These are phyloP conservation scores for Actinia tenebrosa DNA, from an alignment of 64 coral and sea anemone genomes.

Conservation along the genomic window DNA sequence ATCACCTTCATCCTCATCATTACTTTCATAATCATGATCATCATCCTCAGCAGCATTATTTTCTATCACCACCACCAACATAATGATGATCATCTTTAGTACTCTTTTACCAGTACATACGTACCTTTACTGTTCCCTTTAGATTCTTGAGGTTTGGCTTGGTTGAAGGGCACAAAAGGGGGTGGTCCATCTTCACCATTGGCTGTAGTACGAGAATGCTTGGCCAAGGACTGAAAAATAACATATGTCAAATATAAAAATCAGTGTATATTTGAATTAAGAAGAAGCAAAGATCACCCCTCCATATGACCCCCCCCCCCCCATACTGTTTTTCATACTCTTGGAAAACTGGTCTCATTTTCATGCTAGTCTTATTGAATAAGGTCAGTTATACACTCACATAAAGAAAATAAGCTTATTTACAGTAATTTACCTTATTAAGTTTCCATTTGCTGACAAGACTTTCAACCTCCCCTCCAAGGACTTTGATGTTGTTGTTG, in stretches of 20 bases:
- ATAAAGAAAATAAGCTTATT: not conserved
- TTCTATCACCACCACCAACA: not conserved
- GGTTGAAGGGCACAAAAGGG: slow-evolving; percentile 81
- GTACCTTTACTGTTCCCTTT: not conserved
- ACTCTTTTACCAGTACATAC: not conserved
- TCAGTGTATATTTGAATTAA: too few relatives aligned
- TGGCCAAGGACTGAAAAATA: slow-evolving; percentile 55
- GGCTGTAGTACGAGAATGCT: slow-evolving; percentile 62
- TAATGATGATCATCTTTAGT: not conserved
- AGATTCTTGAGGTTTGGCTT: slow-evolving; percentile 5
- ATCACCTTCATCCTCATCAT: not conserved
- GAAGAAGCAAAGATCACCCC: too few relatives aligned
- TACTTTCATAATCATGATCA: not conserved
- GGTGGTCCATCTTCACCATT: slow-evolving; percentile 68
- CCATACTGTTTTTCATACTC: too few relatives aligned
- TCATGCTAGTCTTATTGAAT: too few relatives aligned
- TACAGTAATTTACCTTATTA: slow-evolving; percentile 77
- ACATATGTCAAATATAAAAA: not conserved
- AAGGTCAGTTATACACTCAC: too few relatives aligned
- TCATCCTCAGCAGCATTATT: not conserved
- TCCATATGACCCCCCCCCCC: too few relatives aligned
- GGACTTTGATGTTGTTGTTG: slow-evolving; percentile 50
- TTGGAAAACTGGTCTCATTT: too few relatives aligned
- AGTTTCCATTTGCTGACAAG: slow-evolving; percentile 87
- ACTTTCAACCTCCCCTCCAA: slow-evolving; percentile 92